Conservation (phyloP, 2,797 vertebrate genomes). For the Spea hammondii region DNA sequence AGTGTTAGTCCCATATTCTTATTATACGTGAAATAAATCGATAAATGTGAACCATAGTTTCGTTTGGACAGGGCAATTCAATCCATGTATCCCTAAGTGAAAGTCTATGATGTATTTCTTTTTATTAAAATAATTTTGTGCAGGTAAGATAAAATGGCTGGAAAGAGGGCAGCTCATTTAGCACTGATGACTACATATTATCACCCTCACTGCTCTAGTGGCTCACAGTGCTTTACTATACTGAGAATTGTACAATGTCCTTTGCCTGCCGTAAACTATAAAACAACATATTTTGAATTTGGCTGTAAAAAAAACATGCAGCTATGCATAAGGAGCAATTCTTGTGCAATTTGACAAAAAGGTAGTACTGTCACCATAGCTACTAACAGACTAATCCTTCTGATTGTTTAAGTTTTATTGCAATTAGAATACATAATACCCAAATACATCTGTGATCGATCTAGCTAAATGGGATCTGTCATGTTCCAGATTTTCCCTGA, state of each 20-base stretch:
- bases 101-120: constrained; percentile 72
- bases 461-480: not conserved
- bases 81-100: constrained; percentile 74
- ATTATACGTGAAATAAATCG: constrained; percentile 72
- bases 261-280: constrained; percentile 20
- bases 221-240: constrained; percentile 33
- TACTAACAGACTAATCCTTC: too few species aligned
- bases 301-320: constrained; percentile 32
- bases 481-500: too few species aligned
- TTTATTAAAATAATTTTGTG: constrained; percentile 58
- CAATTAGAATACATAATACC: constrained; percentile 4
- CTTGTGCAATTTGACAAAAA: too few species aligned
- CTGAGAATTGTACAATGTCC: constrained; percentile 21
- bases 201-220: constrained; percentile 38
- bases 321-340: too few species aligned
- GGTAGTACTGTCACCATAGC: too few species aligned
- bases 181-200: constrained; percentile 41
- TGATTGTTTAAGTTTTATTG: not conserved
- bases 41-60: constrained; percentile 73
- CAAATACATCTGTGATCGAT: constrained; percentile 33
- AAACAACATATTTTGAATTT: constrained; percentile 39
- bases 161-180: constrained; percentile 47
- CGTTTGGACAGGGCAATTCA: constrained; percentile 56
- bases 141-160: constrained; percentile 46
- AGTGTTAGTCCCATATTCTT: constrained; percentile 66